Evolutionary conservation across 2,797 vertebrate genomes (phyloP).

Genomic region (Enteromius trimaculatus): DNA sequence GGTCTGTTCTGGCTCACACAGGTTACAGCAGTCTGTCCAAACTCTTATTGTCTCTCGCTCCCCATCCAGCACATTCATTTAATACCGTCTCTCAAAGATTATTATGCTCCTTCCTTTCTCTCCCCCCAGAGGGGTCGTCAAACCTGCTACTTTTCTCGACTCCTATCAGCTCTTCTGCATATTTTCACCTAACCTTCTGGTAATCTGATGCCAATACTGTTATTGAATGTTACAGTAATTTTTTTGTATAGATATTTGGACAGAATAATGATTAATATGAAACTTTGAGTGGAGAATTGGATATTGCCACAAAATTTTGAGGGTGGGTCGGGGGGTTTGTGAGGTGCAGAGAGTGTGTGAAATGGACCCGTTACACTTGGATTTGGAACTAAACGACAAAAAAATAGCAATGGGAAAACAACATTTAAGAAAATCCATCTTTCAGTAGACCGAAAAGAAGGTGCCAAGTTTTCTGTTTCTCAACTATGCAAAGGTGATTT

Average conservation of each 20-base stretch:
- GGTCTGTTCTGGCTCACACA: not conserved
- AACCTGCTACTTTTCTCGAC: not conserved
- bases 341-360: not conserved
- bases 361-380: not conserved
- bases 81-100: slow-evolving; percentile 30
- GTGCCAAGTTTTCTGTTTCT: not conserved
- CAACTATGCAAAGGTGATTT: not conserved
- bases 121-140: not conserved
- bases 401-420: not conserved
- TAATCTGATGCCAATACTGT: not conserved
- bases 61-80: slow-evolving; percentile 1
- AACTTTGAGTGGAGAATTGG: not conserved
- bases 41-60: not conserved
- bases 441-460: not conserved
- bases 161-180: slow-evolving; percentile 3
- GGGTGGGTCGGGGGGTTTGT: too few relatives aligned
- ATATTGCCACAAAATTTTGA: not conserved
- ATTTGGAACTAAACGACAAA: not conserved
- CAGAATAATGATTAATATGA: not conserved
- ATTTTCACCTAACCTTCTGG: not conserved
- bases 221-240: not conserved
- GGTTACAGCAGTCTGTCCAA: slow-evolving; percentile 12
- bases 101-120: slow-evolving; percentile 19
- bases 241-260: not conserved
- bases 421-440: not conserved